Evolutionary conservation across 2,797 vertebrate species (phyloP), one percentile per base, ranked within the genome.

Genomic region (Pantherophis alleghaniensis): DNA sequence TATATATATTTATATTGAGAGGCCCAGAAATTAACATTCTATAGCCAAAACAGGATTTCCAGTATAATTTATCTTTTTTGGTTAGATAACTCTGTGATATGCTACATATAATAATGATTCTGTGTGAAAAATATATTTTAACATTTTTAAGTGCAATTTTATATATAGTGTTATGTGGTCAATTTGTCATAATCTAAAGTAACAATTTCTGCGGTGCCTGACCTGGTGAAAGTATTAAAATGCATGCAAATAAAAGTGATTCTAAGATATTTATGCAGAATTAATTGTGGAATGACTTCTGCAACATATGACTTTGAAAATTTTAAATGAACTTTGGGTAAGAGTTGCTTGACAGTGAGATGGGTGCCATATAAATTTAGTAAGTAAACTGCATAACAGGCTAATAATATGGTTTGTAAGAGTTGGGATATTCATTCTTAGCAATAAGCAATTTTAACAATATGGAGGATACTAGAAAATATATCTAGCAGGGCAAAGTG

Each of bases 381-480:
- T n/a, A 69, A 74, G 0, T 74, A 74, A 37, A 74, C 22, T 93
- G 69, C 24, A 37, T 74, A 57, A 83, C 87, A 60, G 47, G 4
- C 69, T 60, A 88, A 79, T 86, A 87, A n/a, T 93, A 91, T 59
- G 69, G 18, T 37, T 59, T 60, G 13, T 53, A 86, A 88, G 28
- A 51, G n/a, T 32, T 87, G 22, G 22, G n/a, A 56, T n/a, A 63
- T 93, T 88, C 61, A 87, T 91, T 42, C 66, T 42, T 88, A 26
- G 28, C 10, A 61, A n/a, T 88, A 60, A 61, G 66, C 13, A 83
- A 59, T 91, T 83, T 93, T 93, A 93, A 87, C 26, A 91, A 4
- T 56, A 59, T 89, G 66, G 86, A 56, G 69, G 0, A 63, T 92
- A 28, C 56, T 63, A 18, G 69, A 66, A 94, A 94, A 63, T 89